Base-by-base conservation (phyloP, 2,797 vertebrate species). In the Coilia nasus region DNA sequence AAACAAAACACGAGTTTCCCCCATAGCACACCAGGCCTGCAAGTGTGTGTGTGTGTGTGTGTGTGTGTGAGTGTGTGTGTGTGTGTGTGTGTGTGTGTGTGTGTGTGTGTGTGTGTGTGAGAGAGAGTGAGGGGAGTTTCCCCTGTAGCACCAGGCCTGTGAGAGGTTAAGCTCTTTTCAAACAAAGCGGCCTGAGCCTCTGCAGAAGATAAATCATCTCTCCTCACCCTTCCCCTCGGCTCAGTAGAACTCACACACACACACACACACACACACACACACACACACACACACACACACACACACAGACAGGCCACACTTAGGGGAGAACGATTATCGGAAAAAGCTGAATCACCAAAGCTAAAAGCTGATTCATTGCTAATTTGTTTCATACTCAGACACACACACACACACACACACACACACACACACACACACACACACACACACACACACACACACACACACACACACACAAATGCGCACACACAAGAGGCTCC, bases 91-190 rank as follows among this genome's bases (percentile, higher is more conserved):
- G 46, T 47, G 46, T 47, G 46, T 47, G 46, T 47, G 46, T 47
- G 46, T 47, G 46, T 47, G 46, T 47, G 46, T 47, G 46, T 47
- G 46, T 47, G 46, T 47, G 46, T 47, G 46, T 47, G 46, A 4
- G 46, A 4, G 46, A 4, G 46, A 4, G 46, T 47, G 46, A 4
- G 46, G 46, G 46, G 85, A 92, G 88, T 83, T 44, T 78, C 87
- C 89, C 91, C 90, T 84, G 82, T 10, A 47, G 46, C 1, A 71
- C 28, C 14, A 31, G 64, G 64, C 92, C 89, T 91, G 91, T 87
- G 25, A 64, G 62, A 90, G 93, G 93, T 94, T 95, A 95, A 95
- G 93, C 93, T 94, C 67, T 85, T 91, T 94, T 95, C 92, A 96
- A 93, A 94, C 92, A 89, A 91, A 89, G 88, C 50, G 87, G 91